These are phyloP conservation scores for Ptychobarbus kaznakovi DNA, from an alignment of 2,797 vertebrate species.

Conservation along the genomic window DNA sequence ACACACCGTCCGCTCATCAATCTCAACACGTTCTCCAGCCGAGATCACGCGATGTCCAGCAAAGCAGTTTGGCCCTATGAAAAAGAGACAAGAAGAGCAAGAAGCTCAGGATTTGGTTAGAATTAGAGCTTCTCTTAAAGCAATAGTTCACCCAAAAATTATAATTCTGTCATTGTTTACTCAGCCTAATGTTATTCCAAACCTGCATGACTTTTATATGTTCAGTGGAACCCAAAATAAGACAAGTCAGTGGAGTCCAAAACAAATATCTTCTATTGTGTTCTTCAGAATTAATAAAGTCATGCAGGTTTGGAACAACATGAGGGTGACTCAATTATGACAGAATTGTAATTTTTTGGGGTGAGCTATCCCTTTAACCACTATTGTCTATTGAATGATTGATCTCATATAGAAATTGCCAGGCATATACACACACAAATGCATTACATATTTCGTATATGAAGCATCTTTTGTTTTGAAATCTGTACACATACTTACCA, in stretches of 20 bases:
- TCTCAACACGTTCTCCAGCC: constrained; percentile 75
- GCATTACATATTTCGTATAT: neutral
- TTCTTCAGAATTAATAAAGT: neutral
- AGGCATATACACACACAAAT: neutral
- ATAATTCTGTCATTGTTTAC: neutral
- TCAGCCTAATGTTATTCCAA: neutral
- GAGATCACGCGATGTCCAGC: constrained; percentile 78
- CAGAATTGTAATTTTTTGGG: neutral
- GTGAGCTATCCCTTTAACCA: neutral
- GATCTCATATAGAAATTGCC: neutral
- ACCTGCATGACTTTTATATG: neutral
- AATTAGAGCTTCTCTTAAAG: neutral
- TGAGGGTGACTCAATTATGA: neutral
- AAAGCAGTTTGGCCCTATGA: constrained; percentile 82
- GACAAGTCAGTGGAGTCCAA: neutral
- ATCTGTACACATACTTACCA: neutral
- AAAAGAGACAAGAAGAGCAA: neutral
- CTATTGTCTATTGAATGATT: neutral
- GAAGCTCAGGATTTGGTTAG: neutral
- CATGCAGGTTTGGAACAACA: neutral
- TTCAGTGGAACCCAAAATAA: neutral
- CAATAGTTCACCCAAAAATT: neutral
- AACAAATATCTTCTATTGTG: neutral
- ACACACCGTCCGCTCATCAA: constrained; percentile 74
- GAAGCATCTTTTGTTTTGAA: neutral